Conservation (phyloP, 2,113 vertebrate genomes). For the Centropristis striata region DNA sequence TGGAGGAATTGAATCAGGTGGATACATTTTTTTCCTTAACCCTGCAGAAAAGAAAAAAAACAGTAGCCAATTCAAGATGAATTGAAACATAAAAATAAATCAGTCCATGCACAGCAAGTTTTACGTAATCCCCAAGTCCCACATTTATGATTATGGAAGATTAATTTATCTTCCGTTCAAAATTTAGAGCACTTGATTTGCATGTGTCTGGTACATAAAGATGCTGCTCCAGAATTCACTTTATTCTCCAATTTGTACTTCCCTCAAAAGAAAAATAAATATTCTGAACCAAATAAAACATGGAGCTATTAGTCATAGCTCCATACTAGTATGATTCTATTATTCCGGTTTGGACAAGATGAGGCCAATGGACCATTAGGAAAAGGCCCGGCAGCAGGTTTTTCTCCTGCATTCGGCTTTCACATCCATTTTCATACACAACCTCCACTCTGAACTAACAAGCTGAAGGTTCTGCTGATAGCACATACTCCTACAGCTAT, state of each 20-base stretch:
- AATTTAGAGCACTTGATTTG: constrained; percentile 35
- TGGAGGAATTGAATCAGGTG: neutral
- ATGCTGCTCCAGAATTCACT: constrained; percentile 30
- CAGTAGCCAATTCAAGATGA: neutral
- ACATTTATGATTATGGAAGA: neutral
- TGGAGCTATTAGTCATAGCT: constrained; percentile 61
- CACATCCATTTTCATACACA: constrained; percentile 53
- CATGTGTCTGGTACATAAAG: constrained; percentile 38
- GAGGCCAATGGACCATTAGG: constrained; percentile 61
- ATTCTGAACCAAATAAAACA: constrained; percentile 47
- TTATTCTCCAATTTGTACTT: constrained; percentile 37
- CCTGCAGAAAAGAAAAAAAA: neutral
- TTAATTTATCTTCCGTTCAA: neutral
- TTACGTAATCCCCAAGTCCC: neutral
- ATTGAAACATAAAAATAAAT: neutral
- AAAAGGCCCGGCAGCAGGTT: constrained; percentile 65
- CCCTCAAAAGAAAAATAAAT: constrained; percentile 30
- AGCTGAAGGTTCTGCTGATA: constrained; percentile 69
- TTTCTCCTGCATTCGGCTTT: constrained; percentile 49
- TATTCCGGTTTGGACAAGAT: constrained; percentile 61
- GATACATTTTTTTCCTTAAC: neutral
- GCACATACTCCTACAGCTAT: constrained; percentile 66
- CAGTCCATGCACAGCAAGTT: neutral
- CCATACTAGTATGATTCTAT: constrained; percentile 55
- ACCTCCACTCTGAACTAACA: constrained; percentile 70